These are phyloP conservation scores for Amaurobius ferox DNA, from an alignment of 2,888 invertebrate species.

Conservation along the genomic window DNA sequence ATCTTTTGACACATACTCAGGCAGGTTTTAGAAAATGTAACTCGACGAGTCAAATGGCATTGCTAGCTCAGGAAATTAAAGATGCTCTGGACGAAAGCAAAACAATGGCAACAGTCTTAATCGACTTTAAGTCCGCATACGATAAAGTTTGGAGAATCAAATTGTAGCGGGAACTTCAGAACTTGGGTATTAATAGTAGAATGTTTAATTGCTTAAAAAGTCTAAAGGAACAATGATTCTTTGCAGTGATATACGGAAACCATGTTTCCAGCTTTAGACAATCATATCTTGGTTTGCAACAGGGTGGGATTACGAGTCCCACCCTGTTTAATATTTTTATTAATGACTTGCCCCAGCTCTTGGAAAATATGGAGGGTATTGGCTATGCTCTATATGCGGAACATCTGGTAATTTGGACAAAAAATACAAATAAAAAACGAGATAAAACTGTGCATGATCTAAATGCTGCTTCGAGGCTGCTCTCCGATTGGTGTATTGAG, in stretches of 20 bases:
- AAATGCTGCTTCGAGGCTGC: not conserved
- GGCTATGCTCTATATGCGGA: not conserved
- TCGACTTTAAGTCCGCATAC: not conserved
- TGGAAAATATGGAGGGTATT: not conserved
- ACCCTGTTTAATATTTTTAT: not conserved
- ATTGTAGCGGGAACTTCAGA: not conserved
- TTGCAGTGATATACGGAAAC: not conserved
- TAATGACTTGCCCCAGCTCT: not conserved
- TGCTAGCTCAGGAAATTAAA: not conserved
- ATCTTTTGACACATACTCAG: slow-evolving; percentile 8
- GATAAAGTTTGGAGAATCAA: not conserved
- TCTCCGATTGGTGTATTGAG: not conserved
- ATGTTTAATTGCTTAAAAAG: slow-evolving; percentile 3
- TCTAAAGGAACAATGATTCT: slow-evolving; percentile 4
- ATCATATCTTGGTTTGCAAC: not conserved
- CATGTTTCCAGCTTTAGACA: not conserved
- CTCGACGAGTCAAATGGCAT: not conserved
- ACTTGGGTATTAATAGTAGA: not conserved
- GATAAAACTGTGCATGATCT: slow-evolving; percentile 12
- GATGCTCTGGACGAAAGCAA: not conserved
- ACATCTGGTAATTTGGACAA: not conserved
- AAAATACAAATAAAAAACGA: not conserved
- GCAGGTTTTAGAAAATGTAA: not conserved
- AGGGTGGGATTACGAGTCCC: not conserved
- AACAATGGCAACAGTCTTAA: not conserved